Conservation (phyloP, 2,113 vertebrate species). For the Rhynchomys soricoides region DNA sequence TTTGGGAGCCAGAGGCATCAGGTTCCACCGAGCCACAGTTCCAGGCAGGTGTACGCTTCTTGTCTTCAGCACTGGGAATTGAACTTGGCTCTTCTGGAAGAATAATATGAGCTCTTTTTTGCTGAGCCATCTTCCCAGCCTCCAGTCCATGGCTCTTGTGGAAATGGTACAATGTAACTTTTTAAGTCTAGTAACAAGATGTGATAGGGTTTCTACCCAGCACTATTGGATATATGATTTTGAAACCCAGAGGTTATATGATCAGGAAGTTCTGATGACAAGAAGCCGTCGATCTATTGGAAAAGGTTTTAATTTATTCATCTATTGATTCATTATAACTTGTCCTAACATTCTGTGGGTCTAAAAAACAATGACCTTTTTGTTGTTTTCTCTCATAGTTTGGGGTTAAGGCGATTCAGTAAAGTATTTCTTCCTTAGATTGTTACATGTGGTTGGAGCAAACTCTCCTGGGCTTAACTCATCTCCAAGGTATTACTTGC, state of each 20-base stretch:
- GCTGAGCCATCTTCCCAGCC: background rate
- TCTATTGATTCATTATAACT: background rate
- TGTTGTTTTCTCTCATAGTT: background rate
- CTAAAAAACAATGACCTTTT: background rate
- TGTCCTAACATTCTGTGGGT: background rate
- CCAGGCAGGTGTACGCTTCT: background rate
- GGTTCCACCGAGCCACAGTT: background rate
- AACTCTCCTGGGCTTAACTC: background rate
- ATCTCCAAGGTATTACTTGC: background rate
- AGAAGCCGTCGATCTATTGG: background rate
- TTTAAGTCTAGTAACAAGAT: background rate
- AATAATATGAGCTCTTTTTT: background rate
- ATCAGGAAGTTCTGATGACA: background rate
- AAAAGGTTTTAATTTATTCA: background rate
- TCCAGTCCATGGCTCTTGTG: background rate
- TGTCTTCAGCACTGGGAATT: background rate
- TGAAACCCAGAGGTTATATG: background rate
- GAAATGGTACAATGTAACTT: background rate
- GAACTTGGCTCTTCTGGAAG: background rate
- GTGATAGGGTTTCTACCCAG: background rate
- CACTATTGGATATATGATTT: background rate
- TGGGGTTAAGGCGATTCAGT: background rate
- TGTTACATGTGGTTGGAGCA: rapidly evolving
- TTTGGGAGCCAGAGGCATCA: background rate
- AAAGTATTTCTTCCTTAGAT: background rate